Percentiles rank a stretch among this genome's conserved stretches.
phyloP scores from a whole-genome alignment of 2,888 invertebrate species.

The Eupithecia dodoneata region DNA sequence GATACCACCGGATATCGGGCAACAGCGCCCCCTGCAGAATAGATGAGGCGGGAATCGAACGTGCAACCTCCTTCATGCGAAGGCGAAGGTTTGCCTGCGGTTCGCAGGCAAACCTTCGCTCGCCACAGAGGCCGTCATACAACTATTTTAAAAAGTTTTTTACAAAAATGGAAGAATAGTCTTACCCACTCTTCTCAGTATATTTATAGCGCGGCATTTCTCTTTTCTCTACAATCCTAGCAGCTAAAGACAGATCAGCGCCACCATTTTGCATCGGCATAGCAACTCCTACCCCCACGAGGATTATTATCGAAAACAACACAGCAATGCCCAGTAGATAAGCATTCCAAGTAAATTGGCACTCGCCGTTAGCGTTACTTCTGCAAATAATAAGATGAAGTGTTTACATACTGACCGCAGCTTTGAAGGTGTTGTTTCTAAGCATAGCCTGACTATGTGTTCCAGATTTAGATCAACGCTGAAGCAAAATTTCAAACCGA shows the following conservation, averaged over 20 bases:
- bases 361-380: not conserved
- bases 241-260: not conserved
- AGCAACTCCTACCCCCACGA: not conserved
- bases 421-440: too few relatives aligned
- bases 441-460: too few relatives aligned
- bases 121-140: not conserved
- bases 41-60: too few relatives aligned
- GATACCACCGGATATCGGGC: too few relatives aligned
- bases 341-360: not conserved
- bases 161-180: not conserved
- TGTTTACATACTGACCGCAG: too few relatives aligned
- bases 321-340: not conserved
- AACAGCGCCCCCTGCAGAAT: too few relatives aligned
- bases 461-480: too few relatives aligned
- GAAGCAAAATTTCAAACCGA: too few relatives aligned
- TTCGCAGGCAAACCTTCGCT: too few relatives aligned
- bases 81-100: too few relatives aligned
- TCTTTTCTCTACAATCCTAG: constrained; percentile 2
- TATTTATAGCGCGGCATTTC: constrained; percentile 4
- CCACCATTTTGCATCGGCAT: not conserved
- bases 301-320: not conserved
- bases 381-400: not conserved
- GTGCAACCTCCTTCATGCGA: too few relatives aligned
- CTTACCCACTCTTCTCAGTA: constrained; percentile 1
- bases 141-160: not conserved